A percentile compares a stretch with the other conserved stretches of the same genome.
Evolutionary conservation across 2,888 invertebrate genomes (phyloP).

Genomic region (Agonum fuliginosum): DNA sequence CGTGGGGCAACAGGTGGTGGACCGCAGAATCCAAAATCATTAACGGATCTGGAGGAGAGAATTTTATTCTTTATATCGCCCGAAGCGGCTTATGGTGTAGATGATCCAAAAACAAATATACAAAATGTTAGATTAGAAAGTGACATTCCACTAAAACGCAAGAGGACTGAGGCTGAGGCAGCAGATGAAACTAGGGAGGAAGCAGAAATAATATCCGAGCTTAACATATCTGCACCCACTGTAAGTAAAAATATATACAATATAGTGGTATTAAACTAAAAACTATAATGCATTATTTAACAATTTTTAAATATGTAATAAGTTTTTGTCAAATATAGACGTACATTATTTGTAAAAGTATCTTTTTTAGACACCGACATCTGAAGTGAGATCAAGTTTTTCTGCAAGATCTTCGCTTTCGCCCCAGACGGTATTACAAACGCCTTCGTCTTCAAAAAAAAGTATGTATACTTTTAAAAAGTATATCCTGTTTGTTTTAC

Average conservation of each 20-base stretch:
- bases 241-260: constrained; percentile 8
- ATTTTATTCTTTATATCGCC: constrained; percentile 25
- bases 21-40: not conserved
- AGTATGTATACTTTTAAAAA: too few species aligned
- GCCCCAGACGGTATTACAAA: too few species aligned
- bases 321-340: too few species aligned
- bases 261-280: not conserved
- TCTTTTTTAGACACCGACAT: too few species aligned
- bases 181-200: not conserved
- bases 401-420: too few species aligned
- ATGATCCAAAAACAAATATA: not conserved
- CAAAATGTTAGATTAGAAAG: constrained; percentile 2
- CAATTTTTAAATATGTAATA: too few species aligned
- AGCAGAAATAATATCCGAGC: not conserved
- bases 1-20: constrained; percentile 30
- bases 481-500: too few species aligned
- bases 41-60: constrained; percentile 9
- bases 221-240: constrained; percentile 2
- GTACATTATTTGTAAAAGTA: too few species aligned
- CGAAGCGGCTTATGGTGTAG: constrained; percentile 31
- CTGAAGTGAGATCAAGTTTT: too few species aligned
- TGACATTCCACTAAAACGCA: constrained; percentile 9
- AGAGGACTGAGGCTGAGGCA: not conserved
- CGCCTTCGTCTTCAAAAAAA: too few species aligned
- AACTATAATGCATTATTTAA: too few species aligned